Evolutionary conservation across 2,113 vertebrate species (phyloP).

Genomic region (Tragulus kanchil): DNA sequence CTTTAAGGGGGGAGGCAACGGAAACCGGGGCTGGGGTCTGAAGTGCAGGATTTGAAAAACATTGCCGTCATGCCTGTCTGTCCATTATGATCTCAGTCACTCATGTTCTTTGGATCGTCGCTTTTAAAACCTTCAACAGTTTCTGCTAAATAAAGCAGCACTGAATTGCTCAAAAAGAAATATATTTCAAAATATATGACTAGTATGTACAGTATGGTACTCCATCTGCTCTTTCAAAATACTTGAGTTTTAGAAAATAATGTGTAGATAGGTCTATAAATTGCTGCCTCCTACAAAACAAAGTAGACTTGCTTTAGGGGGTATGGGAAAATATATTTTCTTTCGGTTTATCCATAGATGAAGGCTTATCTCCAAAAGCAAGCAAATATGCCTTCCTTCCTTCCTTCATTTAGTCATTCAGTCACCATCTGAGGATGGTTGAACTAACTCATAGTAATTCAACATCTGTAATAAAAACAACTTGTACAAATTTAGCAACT

Average conservation of each 20-base stretch:
- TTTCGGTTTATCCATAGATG: slow-evolving; percentile 45
- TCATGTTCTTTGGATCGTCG: background rate
- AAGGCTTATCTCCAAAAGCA: slow-evolving; percentile 26
- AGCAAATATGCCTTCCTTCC: background rate
- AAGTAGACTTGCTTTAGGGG: slow-evolving; percentile 64
- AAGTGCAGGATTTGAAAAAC: background rate
- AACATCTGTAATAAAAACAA: background rate
- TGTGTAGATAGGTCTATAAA: slow-evolving; percentile 80
- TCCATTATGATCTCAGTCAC: background rate
- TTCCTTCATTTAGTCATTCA: background rate
- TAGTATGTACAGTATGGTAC: slow-evolving; percentile 70
- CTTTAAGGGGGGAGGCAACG: background rate
- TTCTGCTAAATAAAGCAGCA: slow-evolving; percentile 76
- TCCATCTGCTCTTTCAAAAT: slow-evolving; percentile 76
- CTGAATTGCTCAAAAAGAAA: slow-evolving; percentile 73
- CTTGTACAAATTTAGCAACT: background rate
- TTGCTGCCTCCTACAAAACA: slow-evolving; percentile 77
- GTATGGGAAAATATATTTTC: slow-evolving; percentile 51
- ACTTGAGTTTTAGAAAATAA: slow-evolving; percentile 79
- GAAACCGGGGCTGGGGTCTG: background rate
- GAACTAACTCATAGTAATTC: background rate
- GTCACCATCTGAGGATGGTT: background rate
- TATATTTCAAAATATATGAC: slow-evolving; percentile 75
- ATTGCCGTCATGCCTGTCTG: background rate
- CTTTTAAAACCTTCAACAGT: slow-evolving; percentile 59